Conservation (phyloP, 2,797 vertebrate species). For the Erethizon dorsatum region DNA sequence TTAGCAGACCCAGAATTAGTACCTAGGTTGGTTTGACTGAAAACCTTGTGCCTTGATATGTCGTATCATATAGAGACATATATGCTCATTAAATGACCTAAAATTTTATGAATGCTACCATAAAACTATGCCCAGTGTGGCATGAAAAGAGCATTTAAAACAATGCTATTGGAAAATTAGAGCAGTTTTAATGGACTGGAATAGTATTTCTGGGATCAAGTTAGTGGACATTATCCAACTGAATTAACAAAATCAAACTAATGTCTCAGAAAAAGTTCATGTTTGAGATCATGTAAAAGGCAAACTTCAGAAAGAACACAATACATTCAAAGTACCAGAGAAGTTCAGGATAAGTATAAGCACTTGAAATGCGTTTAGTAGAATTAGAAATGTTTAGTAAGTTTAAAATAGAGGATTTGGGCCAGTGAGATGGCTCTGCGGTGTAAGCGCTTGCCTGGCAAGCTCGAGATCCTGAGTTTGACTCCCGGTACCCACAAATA, state of each 20-base stretch:
- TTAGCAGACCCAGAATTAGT: not conserved
- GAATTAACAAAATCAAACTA: constrained; percentile 27
- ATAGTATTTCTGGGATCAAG: constrained; percentile 20
- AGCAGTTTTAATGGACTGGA: not conserved
- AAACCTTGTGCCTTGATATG: not conserved
- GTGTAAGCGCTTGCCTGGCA: too few relatives aligned
- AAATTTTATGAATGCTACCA: constrained; percentile 3
- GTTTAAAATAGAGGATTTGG: not conserved
- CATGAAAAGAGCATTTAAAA: constrained; percentile 32
- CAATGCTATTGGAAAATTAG: not conserved
- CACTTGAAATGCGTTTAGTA: not conserved
- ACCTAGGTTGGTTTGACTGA: not conserved
- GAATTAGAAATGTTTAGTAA: not conserved
- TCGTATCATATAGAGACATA: not conserved
- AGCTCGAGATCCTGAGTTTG: too few relatives aligned
- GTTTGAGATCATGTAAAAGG: not conserved
- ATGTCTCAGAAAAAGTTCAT: not conserved
- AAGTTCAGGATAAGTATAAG: not conserved
- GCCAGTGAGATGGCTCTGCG: too few relatives aligned
- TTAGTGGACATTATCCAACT: not conserved
- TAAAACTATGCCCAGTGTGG: not conserved
- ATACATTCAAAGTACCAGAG: not conserved
- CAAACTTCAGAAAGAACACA: constrained; percentile 25
- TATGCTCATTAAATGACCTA: constrained; percentile 10
- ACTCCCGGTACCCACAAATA: too few relatives aligned